phyloP scores from a whole-genome alignment of 2,797 vertebrate genomes.

The Intellagama lesueurii region DNA sequence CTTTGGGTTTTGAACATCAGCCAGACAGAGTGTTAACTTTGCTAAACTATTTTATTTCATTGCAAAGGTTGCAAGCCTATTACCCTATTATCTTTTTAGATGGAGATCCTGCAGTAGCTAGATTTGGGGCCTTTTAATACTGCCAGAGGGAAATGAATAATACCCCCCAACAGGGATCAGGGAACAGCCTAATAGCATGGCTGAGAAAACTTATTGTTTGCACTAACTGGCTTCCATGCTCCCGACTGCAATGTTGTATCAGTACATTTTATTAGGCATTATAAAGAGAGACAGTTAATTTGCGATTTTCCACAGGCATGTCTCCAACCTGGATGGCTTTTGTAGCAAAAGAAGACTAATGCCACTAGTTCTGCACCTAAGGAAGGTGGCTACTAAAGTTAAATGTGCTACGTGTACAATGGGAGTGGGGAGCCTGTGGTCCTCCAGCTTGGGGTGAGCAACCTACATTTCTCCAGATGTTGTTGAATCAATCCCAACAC shows the following conservation, averaged over 20 bases:
- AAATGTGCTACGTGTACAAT: neutral
- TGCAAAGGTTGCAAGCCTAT: neutral
- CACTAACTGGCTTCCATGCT: neutral
- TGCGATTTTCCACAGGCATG: conserved; percentile 59
- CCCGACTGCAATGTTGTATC: conserved; percentile 50
- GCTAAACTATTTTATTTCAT: conserved; percentile 29
- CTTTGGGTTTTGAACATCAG: conserved; percentile 46
- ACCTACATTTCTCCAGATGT: neutral
- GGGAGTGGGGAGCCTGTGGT: neutral
- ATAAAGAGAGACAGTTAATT: conserved; percentile 58
- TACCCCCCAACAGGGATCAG: conserved; percentile 41
- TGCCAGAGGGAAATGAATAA: conserved; percentile 46
- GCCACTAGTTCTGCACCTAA: neutral
- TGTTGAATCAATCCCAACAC: too few relatives aligned
- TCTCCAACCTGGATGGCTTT: conserved; percentile 36
- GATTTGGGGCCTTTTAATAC: conserved; percentile 33
- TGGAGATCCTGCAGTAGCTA: conserved; percentile 27
- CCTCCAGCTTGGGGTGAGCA: neutral
- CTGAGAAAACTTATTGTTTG: conserved; percentile 51
- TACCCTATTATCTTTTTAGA: conserved; percentile 27
- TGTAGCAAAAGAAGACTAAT: conserved; percentile 34
- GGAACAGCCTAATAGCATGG: conserved; percentile 51
- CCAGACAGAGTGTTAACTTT: conserved; percentile 38
- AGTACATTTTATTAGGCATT: conserved; percentile 66
- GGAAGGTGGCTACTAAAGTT: conserved; percentile 37